Conservation (phyloP, 2,113 vertebrate species). For the Phodopus roborovskii region DNA sequence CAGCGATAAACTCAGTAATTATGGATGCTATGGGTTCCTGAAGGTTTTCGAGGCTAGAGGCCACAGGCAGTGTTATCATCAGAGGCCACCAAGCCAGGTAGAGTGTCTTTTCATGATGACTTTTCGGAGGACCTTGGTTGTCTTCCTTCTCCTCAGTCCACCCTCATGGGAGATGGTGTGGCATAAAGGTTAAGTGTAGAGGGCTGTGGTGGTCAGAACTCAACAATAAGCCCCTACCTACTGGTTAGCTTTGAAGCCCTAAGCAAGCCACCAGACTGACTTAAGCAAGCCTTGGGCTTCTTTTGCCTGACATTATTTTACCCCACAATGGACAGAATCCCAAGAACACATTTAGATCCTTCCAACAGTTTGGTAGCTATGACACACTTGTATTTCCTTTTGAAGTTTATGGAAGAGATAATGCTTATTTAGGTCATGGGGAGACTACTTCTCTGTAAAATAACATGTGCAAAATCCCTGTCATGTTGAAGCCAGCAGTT, state of each 20-base stretch:
- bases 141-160: neutral
- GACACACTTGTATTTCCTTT: neutral
- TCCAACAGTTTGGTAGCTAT: slow-evolving; percentile 13
- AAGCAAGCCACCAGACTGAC: neutral
- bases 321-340: neutral
- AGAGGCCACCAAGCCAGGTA: slow-evolving; percentile 22
- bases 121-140: slow-evolving; percentile 20
- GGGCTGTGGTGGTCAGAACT: neutral
- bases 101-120: slow-evolving; percentile 33
- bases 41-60: slow-evolving; percentile 37
- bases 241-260: neutral
- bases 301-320: slow-evolving; percentile 17
- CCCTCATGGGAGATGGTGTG: neutral
- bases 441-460: neutral
- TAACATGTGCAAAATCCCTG: neutral
- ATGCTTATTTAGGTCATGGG: neutral
- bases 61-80: slow-evolving; percentile 16
- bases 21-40: slow-evolving; percentile 18
- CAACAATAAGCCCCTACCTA: neutral
- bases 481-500: neutral
- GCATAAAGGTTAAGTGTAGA: neutral
- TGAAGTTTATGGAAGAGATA: neutral
- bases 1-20: slow-evolving; percentile 69
- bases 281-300: neutral
- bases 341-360: neutral